phyloP scores from a whole-genome alignment of 2,113 vertebrate species.

The Melanocharis versteri region DNA sequence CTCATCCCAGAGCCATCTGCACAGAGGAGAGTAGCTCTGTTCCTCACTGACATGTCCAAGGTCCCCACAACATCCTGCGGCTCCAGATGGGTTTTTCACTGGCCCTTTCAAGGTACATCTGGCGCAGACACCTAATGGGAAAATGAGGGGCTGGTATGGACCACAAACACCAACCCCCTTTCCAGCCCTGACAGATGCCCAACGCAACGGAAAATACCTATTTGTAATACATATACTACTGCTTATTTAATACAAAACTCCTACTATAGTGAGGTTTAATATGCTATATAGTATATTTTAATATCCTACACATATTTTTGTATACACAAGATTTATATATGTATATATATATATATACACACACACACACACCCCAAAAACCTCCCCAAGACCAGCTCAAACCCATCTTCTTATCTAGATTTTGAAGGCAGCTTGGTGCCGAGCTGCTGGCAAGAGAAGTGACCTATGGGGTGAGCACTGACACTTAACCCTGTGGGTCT shows the following conservation, averaged over 20 bases:
- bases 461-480: background rate
- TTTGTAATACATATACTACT: background rate
- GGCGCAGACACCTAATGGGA: background rate
- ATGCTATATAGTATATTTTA: background rate
- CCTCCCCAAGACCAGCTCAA: background rate
- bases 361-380: rapidly evolving
- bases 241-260: background rate
- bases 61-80: background rate
- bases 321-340: background rate
- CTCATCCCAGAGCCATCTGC: background rate
- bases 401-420: background rate
- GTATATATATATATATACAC: too few species aligned
- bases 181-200: background rate
- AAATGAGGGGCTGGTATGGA: rapidly evolving
- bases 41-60: background rate
- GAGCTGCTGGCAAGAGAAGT: background rate
- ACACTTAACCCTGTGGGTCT: background rate
- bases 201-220: rapidly evolving
- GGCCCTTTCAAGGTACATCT: background rate
- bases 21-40: too few species aligned
- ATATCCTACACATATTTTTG: background rate
- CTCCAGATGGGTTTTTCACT: background rate
- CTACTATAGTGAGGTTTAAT: background rate
- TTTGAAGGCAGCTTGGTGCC: background rate
- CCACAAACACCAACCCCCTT: background rate